phyloP scores from a whole-genome alignment of 1,140 invertebrate genomes.

The Zaprionus vittiger region DNA sequence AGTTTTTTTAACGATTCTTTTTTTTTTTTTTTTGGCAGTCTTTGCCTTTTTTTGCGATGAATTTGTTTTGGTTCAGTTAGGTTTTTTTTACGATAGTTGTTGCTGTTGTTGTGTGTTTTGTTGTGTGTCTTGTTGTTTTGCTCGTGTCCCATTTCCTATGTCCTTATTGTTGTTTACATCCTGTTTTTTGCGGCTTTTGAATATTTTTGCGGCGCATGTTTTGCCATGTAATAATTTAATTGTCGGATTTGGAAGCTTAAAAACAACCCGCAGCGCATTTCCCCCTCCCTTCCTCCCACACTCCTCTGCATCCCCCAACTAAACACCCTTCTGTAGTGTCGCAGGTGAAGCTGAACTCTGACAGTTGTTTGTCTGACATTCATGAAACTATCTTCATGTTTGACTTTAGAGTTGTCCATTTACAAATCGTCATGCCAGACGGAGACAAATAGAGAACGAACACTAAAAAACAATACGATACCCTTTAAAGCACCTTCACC shows the following conservation, averaged over 20 bases:
- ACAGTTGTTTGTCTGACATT: conserved; percentile 24
- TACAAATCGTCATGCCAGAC: background rate
- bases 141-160: conserved; percentile 10
- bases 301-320: background rate
- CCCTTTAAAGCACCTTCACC: too few species aligned
- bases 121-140: conserved; percentile 12
- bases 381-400: too few species aligned
- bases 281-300: background rate
- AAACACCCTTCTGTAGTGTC: conserved; percentile 12
- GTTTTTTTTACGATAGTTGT: conserved; percentile 29
- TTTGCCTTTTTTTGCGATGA: conserved; percentile 49
- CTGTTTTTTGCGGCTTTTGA: conserved; percentile 81
- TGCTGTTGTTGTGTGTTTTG: conserved; percentile 37
- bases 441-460: background rate
- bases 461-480: too few species aligned
- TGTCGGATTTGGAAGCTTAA: conserved; percentile 81
- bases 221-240: conserved; percentile 82
- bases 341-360: conserved; percentile 14
- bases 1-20: conserved; percentile 43
- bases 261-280: conserved; percentile 27
- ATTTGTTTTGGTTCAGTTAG: conserved; percentile 46
- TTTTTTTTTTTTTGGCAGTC: conserved; percentile 37
- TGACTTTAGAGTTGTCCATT: background rate
- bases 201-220: conserved; percentile 79
- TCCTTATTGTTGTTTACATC: conserved; percentile 67